Conservation (phyloP, 2,113 vertebrate genomes). For the Clarias gariepinus region DNA sequence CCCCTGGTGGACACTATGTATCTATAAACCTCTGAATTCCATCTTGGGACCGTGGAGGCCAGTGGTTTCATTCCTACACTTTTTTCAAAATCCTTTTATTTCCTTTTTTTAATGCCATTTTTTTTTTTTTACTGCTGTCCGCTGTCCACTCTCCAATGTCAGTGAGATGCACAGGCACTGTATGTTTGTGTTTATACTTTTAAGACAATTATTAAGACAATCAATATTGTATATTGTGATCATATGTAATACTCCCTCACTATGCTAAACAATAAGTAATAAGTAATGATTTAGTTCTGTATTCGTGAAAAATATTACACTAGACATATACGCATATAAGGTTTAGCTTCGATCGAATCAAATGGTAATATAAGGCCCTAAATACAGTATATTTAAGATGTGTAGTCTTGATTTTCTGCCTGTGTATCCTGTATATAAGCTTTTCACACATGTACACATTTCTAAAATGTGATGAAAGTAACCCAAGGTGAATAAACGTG, state of each 20-base stretch:
- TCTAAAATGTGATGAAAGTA: neutral
- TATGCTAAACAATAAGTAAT: neutral
- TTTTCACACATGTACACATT: neutral
- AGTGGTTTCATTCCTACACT: too few species aligned
- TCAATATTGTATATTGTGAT: too few species aligned
- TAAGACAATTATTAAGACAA: too few species aligned
- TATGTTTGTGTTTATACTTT: neutral
- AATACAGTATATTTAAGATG: neutral
- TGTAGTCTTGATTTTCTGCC: neutral
- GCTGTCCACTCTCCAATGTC: neutral
- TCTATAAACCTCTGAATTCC: too few species aligned
- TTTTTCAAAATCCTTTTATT: too few species aligned
- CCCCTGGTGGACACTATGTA: slow-evolving; percentile 38
- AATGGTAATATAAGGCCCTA: neutral
- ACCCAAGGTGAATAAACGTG: neutral
- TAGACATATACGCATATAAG: neutral
- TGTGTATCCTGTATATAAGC: neutral
- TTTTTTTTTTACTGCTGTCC: too few species aligned
- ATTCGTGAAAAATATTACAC: neutral
- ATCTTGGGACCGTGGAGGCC: too few species aligned
- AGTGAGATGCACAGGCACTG: neutral
- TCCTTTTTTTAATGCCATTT: too few species aligned
- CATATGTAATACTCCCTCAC: neutral
- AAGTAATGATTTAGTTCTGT: neutral
- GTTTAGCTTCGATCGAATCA: neutral